Percentiles rank a stretch among this genome's conserved stretches.
These are phyloP conservation scores for Lophius piscatorius DNA, from an alignment of 2,113 vertebrate species.

Conservation along the genomic window DNA sequence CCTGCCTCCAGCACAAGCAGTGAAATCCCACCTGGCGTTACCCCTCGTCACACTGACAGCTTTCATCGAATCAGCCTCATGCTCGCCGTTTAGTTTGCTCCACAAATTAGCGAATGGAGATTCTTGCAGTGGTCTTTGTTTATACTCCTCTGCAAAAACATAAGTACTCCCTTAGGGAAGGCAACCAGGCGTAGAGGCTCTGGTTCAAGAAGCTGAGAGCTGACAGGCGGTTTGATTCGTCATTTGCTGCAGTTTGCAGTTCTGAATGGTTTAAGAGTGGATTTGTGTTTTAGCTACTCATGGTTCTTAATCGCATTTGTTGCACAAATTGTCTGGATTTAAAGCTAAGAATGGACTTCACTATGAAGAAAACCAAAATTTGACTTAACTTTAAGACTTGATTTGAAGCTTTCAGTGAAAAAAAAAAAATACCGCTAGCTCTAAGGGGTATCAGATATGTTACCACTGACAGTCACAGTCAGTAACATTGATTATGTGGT, in stretches of 20 bases:
- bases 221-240: constrained; percentile 51
- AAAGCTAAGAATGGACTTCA: no score
- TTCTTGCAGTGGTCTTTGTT: constrained; percentile 61
- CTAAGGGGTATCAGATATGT: no score
- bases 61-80: constrained; percentile 69
- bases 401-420: no score
- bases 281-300: constrained; percentile 7
- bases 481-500: no score
- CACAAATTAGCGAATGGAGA: constrained; percentile 66
- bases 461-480: no score
- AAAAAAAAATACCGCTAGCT: no score
- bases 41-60: constrained; percentile 72
- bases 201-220: constrained; percentile 32
- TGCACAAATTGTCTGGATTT: background rate
- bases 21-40: constrained; percentile 79
- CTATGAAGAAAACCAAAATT: no score
- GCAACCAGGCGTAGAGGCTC: constrained; percentile 29
- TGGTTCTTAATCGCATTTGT: background rate
- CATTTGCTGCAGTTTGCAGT: constrained; percentile 43
- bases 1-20: constrained; percentile 77
- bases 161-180: constrained; percentile 46
- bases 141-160: constrained; percentile 37
- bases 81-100: constrained; percentile 69
- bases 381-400: no score
- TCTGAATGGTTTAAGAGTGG: constrained; percentile 28